Base-by-base conservation (phyloP, 2,113 vertebrate genomes). In the Tretioscincus oriximinensis region DNA sequence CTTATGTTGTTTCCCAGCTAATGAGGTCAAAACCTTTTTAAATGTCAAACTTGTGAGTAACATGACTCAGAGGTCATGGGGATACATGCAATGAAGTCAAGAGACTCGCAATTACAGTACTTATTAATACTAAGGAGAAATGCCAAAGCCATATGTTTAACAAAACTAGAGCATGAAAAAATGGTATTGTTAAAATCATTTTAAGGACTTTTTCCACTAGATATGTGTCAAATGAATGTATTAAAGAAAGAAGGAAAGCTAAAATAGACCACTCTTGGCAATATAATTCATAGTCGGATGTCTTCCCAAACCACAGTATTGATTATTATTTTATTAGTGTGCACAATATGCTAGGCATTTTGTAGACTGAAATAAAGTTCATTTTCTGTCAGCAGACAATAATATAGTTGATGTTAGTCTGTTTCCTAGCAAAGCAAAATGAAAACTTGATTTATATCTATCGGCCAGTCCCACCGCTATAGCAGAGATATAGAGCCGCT, bases 11-110 rank as follows among this genome's bases (percentile, higher is more conserved):
- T 87, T 70, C 72, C 72, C 78, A 67, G 61, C 75, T 92, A 91
- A 92, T 88, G 89, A 86, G 87, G 87, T 89, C 78, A 85, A 54
- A 83, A 49, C 77, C 85, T 77, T 61, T 24, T 71, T 73, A 76
- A 86, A 81, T 80, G 60, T 54, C 87, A 77, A 35, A 78, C 83
- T 85, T 81, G 7, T 0, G 65, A 79, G 70, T 85, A 86, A 29
- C 74, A 12, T 0, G 21, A 60, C 85, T 68, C 80, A 58, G 16
- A 83, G 82, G 82, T 79, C 41, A 31, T 1, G 41, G 77, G 61
- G 74, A 84, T 65, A 80, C 84, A 82, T 78, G 80, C 45, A 60
- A 2, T 3, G n/a, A 26, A 81, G 85, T 84, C 84, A 78, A 78
- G 73, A 86, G 64, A 89, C 82, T 2, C 79, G 73, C 74, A 90